Percentiles rank a stretch among this genome's conserved stretches.
Conservation (phyloP, 2,888 invertebrate genomes). For the Junonia oenone region DNA sequence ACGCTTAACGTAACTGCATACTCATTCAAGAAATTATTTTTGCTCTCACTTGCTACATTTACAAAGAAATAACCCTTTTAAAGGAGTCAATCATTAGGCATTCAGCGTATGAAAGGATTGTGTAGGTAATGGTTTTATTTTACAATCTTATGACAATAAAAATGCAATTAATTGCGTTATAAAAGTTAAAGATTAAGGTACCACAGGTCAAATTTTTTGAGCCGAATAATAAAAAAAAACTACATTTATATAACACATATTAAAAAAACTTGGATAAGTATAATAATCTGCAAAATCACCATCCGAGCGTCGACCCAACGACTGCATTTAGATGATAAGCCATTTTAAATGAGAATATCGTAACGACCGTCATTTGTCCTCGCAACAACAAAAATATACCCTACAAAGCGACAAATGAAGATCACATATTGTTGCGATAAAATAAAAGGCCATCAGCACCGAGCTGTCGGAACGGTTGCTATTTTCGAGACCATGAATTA, state of each 20-base stretch:
- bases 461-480: constrained; percentile 11
- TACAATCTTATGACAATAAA: not conserved
- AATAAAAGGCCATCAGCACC: constrained; percentile 28
- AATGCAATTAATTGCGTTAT: not conserved
- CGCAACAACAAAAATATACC: constrained; percentile 38
- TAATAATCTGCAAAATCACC: constrained; percentile 54
- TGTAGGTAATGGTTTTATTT: not conserved
- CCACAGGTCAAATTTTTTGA: not conserved
- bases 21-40: constrained; percentile 15
- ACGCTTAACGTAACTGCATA: constrained; percentile 15
- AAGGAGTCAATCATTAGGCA: not conserved
- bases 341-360: constrained; percentile 65
- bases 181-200: not conserved
- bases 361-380: constrained; percentile 53
- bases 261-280: not conserved
- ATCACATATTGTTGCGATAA: constrained; percentile 34
- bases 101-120: not conserved
- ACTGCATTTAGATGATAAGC: constrained; percentile 49
- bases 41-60: constrained; percentile 8
- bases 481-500: constrained; percentile 18
- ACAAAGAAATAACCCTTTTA: not conserved
- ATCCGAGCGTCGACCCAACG: constrained; percentile 56
- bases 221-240: not conserved
- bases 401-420: constrained; percentile 44
- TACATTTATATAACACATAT: not conserved